These are phyloP conservation scores for Casuarius casuarius DNA, from an alignment of 2,113 vertebrate species.

Conservation along the genomic window DNA sequence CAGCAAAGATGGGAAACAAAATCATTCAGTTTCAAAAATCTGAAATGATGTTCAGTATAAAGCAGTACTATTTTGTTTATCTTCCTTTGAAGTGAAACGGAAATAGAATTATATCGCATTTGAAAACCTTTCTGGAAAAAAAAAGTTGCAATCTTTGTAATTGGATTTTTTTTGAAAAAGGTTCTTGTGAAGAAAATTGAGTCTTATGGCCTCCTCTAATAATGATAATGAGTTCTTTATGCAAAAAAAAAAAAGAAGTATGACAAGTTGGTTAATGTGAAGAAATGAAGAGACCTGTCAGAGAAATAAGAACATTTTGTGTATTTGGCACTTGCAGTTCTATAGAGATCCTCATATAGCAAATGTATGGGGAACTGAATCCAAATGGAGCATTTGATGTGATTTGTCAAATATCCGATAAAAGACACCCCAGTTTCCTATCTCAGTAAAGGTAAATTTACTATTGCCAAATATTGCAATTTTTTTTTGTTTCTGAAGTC, in stretches of 20 bases:
- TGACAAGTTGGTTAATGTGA: neutral
- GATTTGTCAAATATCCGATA: neutral
- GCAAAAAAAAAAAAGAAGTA: neutral
- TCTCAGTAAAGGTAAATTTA: neutral
- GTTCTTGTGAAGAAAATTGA: neutral
- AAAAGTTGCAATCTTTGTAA: neutral
- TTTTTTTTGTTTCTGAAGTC: neutral
- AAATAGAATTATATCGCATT: neutral
- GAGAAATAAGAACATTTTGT: neutral
- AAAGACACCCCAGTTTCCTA: neutral
- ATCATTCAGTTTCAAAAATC: neutral
- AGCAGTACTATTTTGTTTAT: neutral
- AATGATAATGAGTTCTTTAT: neutral
- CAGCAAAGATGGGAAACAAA: slow-evolving; percentile 6
- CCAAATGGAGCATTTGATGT: neutral
- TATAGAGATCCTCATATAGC: neutral
- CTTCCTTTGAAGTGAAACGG: neutral
- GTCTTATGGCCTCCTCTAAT: neutral
- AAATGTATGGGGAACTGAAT: neutral
- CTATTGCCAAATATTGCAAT: neutral
- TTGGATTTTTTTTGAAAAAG: neutral
- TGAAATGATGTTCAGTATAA: neutral
- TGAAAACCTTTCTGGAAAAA: neutral
- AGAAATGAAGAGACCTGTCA: neutral
- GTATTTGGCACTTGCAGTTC: neutral